Conservation (phyloP, 35 echinoderm and acorn worm genomes). For the Chiridota heheva region DNA sequence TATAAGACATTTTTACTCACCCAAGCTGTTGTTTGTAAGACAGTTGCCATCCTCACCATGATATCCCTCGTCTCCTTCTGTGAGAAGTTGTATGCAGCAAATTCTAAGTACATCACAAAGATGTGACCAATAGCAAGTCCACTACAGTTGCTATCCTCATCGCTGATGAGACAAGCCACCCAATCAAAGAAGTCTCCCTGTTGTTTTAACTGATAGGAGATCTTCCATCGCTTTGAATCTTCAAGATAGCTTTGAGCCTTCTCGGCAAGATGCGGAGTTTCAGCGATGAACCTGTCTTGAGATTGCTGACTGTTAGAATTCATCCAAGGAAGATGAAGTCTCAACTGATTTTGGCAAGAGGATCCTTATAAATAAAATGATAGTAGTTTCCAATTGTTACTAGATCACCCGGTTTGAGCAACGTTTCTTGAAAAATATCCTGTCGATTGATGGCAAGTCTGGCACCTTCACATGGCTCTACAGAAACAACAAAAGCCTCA, state of each 20-base stretch:
- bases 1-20: constrained; percentile 26
- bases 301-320: neutral
- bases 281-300: constrained; percentile 34
- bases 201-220: constrained; percentile 43
- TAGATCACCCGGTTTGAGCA: constrained; percentile 71
- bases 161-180: constrained; percentile 39
- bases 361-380: constrained; percentile 83
- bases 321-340: constrained; percentile 30
- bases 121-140: constrained; percentile 24
- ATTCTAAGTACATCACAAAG: constrained; percentile 23
- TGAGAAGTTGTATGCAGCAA: constrained; percentile 16
- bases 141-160: constrained; percentile 17
- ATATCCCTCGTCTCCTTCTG: constrained; percentile 14
- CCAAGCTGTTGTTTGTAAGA: neutral
- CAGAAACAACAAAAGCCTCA: constrained; percentile 57
- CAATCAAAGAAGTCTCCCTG: constrained; percentile 71
- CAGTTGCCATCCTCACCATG: constrained; percentile 1
- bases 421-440: constrained; percentile 45
- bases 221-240: constrained; percentile 57
- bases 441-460: constrained; percentile 66
- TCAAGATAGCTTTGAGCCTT: constrained; percentile 66
- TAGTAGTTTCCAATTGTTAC: constrained; percentile 76
- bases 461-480: constrained; percentile 61
- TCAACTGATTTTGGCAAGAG: constrained; percentile 30
- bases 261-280: constrained; percentile 52